Evolutionary conservation across 2,888 invertebrate genomes (phyloP).

Genomic region (Thereva unica): DNA sequence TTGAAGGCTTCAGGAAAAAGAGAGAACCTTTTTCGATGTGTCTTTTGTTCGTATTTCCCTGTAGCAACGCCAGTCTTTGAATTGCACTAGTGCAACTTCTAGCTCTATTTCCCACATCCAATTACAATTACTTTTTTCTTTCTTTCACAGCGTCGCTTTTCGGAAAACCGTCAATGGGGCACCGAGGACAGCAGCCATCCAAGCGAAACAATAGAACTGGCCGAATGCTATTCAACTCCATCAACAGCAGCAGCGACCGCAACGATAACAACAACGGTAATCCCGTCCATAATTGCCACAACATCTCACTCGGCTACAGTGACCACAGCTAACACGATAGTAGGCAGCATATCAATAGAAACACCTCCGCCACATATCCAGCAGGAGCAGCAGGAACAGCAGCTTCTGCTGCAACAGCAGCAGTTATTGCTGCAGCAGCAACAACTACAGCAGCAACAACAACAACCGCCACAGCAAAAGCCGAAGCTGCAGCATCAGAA

Average conservation of each 20-base stretch:
- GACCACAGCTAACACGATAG: conserved; percentile 52
- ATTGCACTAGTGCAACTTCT: too few relatives aligned
- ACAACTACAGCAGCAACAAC: conserved; percentile 41
- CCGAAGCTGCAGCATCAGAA: conserved; percentile 18
- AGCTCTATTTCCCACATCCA: not conserved
- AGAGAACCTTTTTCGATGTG: too few relatives aligned
- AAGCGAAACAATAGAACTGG: conserved; percentile 45
- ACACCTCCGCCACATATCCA: conserved; percentile 55
- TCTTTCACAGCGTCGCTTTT: conserved; percentile 52
- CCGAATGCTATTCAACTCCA: conserved; percentile 42
- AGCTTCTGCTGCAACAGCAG: conserved; percentile 34
- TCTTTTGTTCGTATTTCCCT: too few relatives aligned
- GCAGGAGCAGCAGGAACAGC: conserved; percentile 46
- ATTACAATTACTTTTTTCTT: conserved; percentile 18
- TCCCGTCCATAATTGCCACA: conserved; percentile 46
- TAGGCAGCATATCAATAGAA: conserved; percentile 56
- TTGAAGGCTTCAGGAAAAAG: too few relatives aligned
- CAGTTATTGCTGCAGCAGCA: conserved; percentile 14
- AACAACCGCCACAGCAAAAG: conserved; percentile 47
- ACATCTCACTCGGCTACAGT: conserved; percentile 50
- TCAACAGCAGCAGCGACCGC: conserved; percentile 17
- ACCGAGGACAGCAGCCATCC: conserved; percentile 49
- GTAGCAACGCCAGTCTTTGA: too few relatives aligned
- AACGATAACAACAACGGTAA: conserved; percentile 32
- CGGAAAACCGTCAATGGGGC: conserved; percentile 54